These are phyloP conservation scores for Numenius phaeopus DNA, from an alignment of 2,797 vertebrate species.

Conservation along the genomic window DNA sequence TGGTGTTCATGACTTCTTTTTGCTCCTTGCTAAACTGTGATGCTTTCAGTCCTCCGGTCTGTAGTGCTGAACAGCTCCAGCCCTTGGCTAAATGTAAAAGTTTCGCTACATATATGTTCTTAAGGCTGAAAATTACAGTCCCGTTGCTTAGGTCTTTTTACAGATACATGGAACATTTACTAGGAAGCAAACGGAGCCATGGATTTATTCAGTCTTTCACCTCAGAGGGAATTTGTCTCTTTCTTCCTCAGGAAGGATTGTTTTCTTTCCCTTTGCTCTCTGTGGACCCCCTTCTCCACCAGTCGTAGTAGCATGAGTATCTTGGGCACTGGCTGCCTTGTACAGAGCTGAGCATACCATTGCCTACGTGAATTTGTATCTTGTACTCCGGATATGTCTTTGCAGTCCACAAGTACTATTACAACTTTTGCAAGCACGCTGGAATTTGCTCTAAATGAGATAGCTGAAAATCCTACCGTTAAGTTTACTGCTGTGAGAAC, in stretches of 20 bases:
- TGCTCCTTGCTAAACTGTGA: neutral
- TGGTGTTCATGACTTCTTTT: neutral
- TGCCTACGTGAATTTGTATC: neutral
- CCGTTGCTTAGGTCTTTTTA: neutral
- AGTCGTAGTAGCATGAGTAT: neutral
- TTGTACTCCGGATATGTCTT: neutral
- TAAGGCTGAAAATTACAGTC: neutral
- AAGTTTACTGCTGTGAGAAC: neutral
- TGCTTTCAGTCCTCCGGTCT: neutral
- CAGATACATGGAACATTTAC: neutral
- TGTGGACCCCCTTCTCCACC: neutral
- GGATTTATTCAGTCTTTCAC: neutral
- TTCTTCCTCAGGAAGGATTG: rapidly evolving
- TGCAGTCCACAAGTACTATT: neutral
- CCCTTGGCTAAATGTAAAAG: neutral
- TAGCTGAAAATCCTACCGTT: neutral
- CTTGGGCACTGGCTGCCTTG: neutral
- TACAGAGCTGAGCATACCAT: neutral
- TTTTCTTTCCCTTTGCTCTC: neutral
- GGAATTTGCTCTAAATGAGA: neutral
- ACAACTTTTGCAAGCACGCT: neutral
- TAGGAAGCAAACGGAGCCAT: neutral
- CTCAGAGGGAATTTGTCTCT: neutral
- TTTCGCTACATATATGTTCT: neutral
- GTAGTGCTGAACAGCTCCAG: neutral